Percentiles rank a stretch among this genome's conserved stretches.
These are phyloP conservation scores for Cinclus cinclus DNA, from an alignment of 2,113 vertebrate genomes.

Conservation along the genomic window DNA sequence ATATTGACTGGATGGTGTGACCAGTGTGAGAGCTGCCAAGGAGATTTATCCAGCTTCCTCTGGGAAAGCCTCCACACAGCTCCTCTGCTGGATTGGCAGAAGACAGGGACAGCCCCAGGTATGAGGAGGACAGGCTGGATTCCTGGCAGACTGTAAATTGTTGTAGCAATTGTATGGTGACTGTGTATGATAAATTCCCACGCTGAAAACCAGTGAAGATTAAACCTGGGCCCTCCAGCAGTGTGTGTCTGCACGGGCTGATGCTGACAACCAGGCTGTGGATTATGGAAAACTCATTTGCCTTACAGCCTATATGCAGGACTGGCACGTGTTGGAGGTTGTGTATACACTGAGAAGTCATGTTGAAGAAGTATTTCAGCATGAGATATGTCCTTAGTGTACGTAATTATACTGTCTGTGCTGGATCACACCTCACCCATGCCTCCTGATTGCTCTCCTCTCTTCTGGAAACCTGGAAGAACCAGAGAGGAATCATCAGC, in stretches of 20 bases:
- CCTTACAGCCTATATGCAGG: background rate
- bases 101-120: background rate
- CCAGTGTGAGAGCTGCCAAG: background rate
- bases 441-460: background rate
- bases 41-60: background rate
- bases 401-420: background rate
- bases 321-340: background rate
- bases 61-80: background rate
- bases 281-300: background rate
- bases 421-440: background rate
- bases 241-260: background rate
- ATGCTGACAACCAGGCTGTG: background rate
- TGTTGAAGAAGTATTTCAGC: background rate
- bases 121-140: background rate
- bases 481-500: background rate
- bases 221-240: background rate
- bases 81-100: background rate
- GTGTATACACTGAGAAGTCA: background rate
- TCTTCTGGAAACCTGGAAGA: background rate
- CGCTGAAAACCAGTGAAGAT: background rate
- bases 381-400: background rate
- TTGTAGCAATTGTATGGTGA: background rate
- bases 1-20: background rate
- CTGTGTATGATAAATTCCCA: background rate
- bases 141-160: slow-evolving; percentile 21